These are phyloP conservation scores for Struthidea cinerea DNA, from an alignment of 2,113 vertebrate genomes.

Conservation along the genomic window DNA sequence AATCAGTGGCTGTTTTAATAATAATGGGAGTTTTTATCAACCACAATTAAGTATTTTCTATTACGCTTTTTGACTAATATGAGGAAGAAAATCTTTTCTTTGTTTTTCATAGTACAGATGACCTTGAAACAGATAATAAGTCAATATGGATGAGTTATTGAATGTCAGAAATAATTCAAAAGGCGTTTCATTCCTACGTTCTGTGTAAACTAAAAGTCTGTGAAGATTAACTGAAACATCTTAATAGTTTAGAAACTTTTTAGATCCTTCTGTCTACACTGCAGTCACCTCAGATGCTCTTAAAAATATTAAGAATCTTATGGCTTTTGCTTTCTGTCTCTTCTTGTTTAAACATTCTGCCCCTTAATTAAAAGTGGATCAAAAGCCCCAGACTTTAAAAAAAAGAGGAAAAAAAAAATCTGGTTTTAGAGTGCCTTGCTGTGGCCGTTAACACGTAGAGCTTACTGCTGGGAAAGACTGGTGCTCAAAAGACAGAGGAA, in stretches of 20 bases:
- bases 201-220: not conserved
- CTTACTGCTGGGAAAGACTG: conserved; percentile 70
- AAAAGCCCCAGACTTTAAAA: conserved; percentile 17
- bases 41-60: not conserved
- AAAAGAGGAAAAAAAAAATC: conserved; percentile 4
- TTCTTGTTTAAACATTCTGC: conserved; percentile 61
- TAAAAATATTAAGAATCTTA: conserved; percentile 27
- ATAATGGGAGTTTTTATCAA: not conserved
- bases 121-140: not conserved
- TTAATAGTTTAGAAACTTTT: not conserved
- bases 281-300: not conserved
- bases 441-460: conserved; percentile 37
- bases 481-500: conserved; percentile 69
- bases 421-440: conserved; percentile 54
- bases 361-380: conserved; percentile 60
- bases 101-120: not conserved
- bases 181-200: not conserved
- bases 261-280: not conserved
- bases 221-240: not conserved
- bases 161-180: not conserved
- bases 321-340: not conserved
- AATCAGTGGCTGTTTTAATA: not conserved
- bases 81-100: not conserved
- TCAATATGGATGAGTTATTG: not conserved
- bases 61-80: not conserved